Conservation (phyloP, 2,797 vertebrate genomes). For the Hydrolagus colliei region DNA sequence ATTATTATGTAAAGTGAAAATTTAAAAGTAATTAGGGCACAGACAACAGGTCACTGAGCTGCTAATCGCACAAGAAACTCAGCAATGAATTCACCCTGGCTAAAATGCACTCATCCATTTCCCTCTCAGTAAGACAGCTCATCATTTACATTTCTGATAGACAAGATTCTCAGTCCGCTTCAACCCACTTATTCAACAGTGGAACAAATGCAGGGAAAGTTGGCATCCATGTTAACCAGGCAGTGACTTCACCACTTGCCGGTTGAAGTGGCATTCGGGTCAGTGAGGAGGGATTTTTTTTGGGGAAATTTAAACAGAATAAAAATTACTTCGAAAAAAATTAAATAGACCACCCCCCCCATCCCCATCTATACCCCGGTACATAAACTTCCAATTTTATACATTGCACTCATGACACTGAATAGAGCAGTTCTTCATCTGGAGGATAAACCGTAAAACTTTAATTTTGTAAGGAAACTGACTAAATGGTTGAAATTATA, state of each 20-base stretch:
- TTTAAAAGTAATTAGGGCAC: slow-evolving; percentile 32
- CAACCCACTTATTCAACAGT: slow-evolving; percentile 10
- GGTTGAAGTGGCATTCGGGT: slow-evolving; percentile 8
- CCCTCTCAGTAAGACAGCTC: slow-evolving; percentile 32
- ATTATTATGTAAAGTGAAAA: slow-evolving; percentile 32
- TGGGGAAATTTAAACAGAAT: too few relatives aligned
- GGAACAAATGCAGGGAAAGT: slow-evolving; percentile 24
- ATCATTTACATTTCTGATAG: slow-evolving; percentile 32
- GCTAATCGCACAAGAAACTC: slow-evolving; percentile 31
- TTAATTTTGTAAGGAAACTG: slow-evolving; percentile 8
- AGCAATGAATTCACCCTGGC: slow-evolving; percentile 27
- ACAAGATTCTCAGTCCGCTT: slow-evolving; percentile 29
- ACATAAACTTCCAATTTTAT: background rate
- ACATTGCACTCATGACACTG: background rate
- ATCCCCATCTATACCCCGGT: too few relatives aligned
- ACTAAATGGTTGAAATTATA: background rate
- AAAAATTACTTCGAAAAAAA: too few relatives aligned
- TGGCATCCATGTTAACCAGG: slow-evolving; percentile 30
- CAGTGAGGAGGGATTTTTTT: background rate
- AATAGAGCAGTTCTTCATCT: background rate
- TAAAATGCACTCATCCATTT: slow-evolving; percentile 32
- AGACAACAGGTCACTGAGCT: slow-evolving; percentile 30
- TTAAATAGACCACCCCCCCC: too few relatives aligned
- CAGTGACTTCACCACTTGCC: slow-evolving; percentile 17
- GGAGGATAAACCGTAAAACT: background rate